Base-by-base conservation (phyloP, 2,888 invertebrate species). In the Eurois occulta region DNA sequence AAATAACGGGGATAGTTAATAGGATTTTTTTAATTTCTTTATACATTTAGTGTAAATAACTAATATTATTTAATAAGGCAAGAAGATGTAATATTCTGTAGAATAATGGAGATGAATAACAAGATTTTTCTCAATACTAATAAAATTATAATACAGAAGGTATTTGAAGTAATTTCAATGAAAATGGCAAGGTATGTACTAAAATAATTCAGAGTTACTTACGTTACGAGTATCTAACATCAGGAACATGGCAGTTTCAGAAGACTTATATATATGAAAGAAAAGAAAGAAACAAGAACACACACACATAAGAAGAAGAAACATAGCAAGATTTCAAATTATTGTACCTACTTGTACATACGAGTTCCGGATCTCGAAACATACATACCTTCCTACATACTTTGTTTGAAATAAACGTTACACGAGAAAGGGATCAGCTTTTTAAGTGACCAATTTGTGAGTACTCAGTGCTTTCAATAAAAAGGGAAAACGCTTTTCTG, bases 361-460 rank as follows among this genome's bases (percentile, higher is more conserved):
- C 28, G 28, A 7, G 11, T 16, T 28, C 32, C 4, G 7, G 21
- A 43, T 32, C 16, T 55, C 16, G 3, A 11, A 16, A 69, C 21
- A 16, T 74, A 60, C 24, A 4, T 24, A 62, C 7, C 10, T 5
- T 13, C 7, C 28, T 5, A 28, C 5, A n/a, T 24, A 24, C 7
- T 55, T 46, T 38, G 24, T 66, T 55, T 58, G 24, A 16, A 3
- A 6, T 13, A 66, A 65, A 38, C 8, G 24, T 60, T 32, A 32
- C 24, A 48, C 5, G 28, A 38, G 28, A 38, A 55, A 28, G 18
- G 18, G 8, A 41, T 32, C 0, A n/a, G 43, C 21, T n/a, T 46
- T n/a, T 16, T 24, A 41, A 69, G 41, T 69, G 48, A n/a, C 41
- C 32, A 32, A 77, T 77, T 77, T 41, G 21, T 28, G 28, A 46